Percentiles rank a stretch among this genome's conserved stretches.
These are phyloP conservation scores for Oxycera nigricornis DNA, from an alignment of 2,888 invertebrate species.

Conservation along the genomic window DNA sequence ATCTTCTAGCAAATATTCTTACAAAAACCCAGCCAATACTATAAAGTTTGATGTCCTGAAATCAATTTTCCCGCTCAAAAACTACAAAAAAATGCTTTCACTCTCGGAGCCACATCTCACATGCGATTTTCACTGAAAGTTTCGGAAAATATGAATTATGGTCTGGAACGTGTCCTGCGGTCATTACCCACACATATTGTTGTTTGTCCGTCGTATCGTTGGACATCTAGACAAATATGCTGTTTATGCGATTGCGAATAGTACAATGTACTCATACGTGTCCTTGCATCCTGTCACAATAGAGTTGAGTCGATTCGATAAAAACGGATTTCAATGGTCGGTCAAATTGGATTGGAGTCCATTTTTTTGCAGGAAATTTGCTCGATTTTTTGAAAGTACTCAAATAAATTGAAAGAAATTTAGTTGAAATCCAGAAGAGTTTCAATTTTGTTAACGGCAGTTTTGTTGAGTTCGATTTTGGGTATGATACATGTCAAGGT, in stretches of 20 bases:
- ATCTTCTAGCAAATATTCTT: no score
- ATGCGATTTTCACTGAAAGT: background rate
- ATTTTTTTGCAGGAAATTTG: background rate
- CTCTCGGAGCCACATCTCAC: background rate
- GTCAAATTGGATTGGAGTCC: constrained; percentile 25
- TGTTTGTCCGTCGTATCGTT: background rate
- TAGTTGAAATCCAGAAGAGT: background rate
- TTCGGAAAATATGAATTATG: constrained; percentile 25
- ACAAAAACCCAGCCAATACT: no score
- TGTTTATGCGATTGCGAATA: background rate
- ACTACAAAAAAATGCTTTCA: background rate
- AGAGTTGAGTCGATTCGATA: background rate
- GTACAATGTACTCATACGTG: constrained; percentile 9
- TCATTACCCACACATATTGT: background rate
- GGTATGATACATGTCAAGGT: background rate
- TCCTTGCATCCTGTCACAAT: background rate
- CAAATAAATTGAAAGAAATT: constrained; percentile 25
- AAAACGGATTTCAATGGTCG: constrained; percentile 24
- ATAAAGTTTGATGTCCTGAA: no score
- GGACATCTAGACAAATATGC: background rate
- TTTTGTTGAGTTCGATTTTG: background rate
- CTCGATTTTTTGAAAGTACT: constrained; percentile 25
- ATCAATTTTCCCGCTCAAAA: background rate
- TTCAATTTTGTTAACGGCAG: background rate
- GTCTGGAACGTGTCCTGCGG: background rate